Conservation (phyloP, 2,888 invertebrate genomes). For the Oxytorus armatus region DNA sequence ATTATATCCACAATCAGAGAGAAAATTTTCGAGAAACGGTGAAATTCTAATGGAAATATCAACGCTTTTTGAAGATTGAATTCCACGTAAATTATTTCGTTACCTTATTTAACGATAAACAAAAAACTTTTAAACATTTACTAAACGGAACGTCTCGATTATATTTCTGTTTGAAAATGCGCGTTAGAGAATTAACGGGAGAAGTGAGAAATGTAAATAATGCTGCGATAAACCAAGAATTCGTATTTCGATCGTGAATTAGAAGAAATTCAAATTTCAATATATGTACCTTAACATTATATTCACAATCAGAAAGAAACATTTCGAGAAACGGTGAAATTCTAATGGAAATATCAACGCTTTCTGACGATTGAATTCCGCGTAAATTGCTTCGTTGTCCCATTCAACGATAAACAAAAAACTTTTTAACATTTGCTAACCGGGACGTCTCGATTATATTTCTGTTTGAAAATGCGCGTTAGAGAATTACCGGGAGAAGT, state of each 20-base stretch:
- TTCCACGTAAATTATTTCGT: not conserved
- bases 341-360: not conserved
- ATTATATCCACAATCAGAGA: constrained; percentile 25
- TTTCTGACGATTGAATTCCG: not conserved
- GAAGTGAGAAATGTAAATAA: constrained; percentile 16
- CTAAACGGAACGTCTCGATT: not conserved
- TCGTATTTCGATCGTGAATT: not conserved
- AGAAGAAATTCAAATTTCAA: too few species aligned
- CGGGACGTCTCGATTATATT: not conserved
- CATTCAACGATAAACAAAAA: not conserved
- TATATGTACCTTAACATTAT: too few species aligned
- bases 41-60: not conserved
- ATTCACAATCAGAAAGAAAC: not conserved
- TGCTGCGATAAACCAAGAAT: not conserved
- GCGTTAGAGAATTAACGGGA: not conserved
- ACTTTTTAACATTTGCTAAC: not conserved
- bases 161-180: not conserved
- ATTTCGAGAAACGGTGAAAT: not conserved
- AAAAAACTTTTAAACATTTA: not conserved
- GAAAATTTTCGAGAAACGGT: constrained; percentile 2
- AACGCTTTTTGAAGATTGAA: not conserved
- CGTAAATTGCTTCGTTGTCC: not conserved
- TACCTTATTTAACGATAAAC: not conserved
- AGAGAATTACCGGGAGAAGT: constrained; percentile 4
- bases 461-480: not conserved